Percentiles rank a stretch among this genome's conserved stretches.
These are phyloP conservation scores for Passer domesticus DNA, from an alignment of 2,113 vertebrate species.

Conservation along the genomic window DNA sequence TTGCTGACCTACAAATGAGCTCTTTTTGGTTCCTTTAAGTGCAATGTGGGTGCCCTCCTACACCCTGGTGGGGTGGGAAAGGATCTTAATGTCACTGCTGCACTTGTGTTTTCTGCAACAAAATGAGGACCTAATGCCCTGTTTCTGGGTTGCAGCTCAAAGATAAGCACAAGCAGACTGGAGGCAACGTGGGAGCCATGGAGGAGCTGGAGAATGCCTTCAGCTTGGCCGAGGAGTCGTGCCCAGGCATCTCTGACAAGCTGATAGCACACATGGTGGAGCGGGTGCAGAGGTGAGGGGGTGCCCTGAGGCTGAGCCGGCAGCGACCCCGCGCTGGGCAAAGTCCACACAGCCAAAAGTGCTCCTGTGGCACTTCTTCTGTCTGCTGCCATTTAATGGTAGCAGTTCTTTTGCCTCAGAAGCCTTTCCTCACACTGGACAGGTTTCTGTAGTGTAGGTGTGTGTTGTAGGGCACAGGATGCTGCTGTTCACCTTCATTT, in stretches of 20 bases:
- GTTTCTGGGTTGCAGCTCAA: constrained; percentile 76
- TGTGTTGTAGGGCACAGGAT: not conserved
- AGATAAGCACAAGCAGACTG: constrained; percentile 87
- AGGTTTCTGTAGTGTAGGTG: not conserved
- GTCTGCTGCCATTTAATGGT: not conserved
- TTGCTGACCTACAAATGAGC: not conserved
- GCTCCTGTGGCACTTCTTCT: not conserved
- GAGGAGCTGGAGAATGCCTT: constrained; percentile 98
- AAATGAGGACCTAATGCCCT: not conserved
- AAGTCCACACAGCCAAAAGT: not conserved
- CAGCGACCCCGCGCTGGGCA: not conserved
- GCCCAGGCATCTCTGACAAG: constrained; percentile 93
- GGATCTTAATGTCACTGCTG: not conserved
- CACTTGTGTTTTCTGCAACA: not conserved
- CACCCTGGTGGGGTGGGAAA: not conserved
- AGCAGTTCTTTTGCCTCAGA: not conserved
- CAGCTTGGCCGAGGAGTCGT: constrained; percentile 92
- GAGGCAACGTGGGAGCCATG: constrained; percentile 85
- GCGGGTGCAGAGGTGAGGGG: constrained; percentile 86
- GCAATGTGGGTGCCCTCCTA: not conserved
- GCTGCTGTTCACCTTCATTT: not conserved
- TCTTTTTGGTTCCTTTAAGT: not conserved
- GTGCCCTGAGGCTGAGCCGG: not conserved
- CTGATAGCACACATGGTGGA: constrained; percentile 92
- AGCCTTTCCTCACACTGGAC: not conserved